Evolutionary conservation across 1,140 invertebrate species (phyloP), one percentile per base, ranked within the genome.

Genomic region (Papilio xuthus): DNA sequence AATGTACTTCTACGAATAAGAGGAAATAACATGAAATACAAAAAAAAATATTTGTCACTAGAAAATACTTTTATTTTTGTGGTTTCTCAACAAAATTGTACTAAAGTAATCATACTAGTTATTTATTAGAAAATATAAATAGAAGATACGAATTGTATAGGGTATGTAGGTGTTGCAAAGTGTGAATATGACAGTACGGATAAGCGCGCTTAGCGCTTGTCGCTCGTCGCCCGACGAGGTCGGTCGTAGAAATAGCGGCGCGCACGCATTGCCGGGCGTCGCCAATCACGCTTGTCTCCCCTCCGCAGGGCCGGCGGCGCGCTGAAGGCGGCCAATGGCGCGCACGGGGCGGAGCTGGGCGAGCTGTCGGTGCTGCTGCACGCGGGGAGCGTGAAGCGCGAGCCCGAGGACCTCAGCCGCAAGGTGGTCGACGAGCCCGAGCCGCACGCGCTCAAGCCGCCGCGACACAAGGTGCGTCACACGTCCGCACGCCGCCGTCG

Each of bases 381-480:
- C 92, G 93, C 93, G 88, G 94, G 94, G 82, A 91, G 94, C 88
- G 94, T 94, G 90, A 94, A 94, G 91, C 92, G 94, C 90, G 94
- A 94, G 90, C 94, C 94, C 86, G 94, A 94, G 89, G 94, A 94
- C 86, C 93, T 94, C 79, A 94, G 93, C 93, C 93, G 94, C 89
- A 94, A 94, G 92, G 94, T 94, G 89, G 89, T 88, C 91, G 92
- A 92, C 86, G 90, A 92, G 90, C 89, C 90, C 85, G 91, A 89
- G 88, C 87, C 88, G 89, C 90, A 92, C 91, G 90, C 91, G 92
- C 91, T 92, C 87, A 90, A 90, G 91, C 92, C 91, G 90, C 90
- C 86, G 86, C 90, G 92, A 92, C 92, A 94, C 81, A 94, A 94
- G 92, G 92, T 94, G 92, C 92, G 92, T 93, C 92, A 94, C 90